Conservation (phyloP, 2,797 vertebrate species). For the Malurus leucopterus region DNA sequence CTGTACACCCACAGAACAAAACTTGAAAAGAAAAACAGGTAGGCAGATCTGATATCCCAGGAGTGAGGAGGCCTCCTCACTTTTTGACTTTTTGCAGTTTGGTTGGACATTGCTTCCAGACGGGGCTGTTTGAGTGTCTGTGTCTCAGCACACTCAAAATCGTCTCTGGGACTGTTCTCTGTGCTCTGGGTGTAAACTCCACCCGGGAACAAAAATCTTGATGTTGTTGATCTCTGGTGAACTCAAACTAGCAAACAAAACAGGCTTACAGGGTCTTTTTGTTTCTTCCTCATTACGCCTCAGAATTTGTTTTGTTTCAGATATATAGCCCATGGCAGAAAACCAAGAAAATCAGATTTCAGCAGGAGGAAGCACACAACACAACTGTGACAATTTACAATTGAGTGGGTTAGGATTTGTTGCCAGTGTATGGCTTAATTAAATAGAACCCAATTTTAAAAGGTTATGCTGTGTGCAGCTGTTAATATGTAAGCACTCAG, state of each 20-base stretch:
- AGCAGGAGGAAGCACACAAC: neutral
- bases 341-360: constrained; percentile 38
- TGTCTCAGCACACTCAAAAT: neutral
- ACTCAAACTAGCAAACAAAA: neutral
- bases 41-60: neutral
- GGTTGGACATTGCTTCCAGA: neutral
- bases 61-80: neutral
- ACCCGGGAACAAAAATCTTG: neutral
- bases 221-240: neutral
- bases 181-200: neutral
- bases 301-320: neutral
- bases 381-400: constrained; percentile 18
- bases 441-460: constrained; percentile 43
- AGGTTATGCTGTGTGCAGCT: constrained; percentile 16
- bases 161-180: fast-evolving
- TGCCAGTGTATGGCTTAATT: constrained; percentile 19
- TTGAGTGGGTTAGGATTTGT: constrained; percentile 4
- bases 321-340: constrained; percentile 27
- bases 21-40: neutral
- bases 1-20: neutral
- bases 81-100: neutral
- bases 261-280: neutral
- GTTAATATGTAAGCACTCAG: neutral
- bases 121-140: fast-evolving
- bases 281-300: neutral